Evolutionary conservation across 2,888 invertebrate genomes (phyloP).

Genomic region (Sphaerophoria rueppellii): DNA sequence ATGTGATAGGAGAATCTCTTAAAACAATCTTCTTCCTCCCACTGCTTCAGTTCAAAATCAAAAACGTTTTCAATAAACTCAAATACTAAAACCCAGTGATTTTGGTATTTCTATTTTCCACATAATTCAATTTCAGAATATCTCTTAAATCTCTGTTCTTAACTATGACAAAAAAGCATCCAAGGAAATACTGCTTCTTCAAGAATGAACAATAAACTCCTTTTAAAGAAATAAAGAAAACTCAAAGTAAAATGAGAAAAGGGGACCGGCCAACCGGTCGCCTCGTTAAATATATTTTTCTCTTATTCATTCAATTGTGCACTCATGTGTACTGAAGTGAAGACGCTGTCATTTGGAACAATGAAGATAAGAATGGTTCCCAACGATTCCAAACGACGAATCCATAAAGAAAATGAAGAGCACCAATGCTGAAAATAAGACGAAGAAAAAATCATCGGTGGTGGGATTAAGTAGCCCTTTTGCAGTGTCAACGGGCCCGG

Average conservation of each 20-base stretch:
- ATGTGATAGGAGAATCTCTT: no score
- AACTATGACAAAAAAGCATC: neutral
- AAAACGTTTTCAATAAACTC: slow-evolving; percentile 3
- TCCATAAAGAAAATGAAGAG: slow-evolving; percentile 66
- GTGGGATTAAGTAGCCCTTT: slow-evolving; percentile 53
- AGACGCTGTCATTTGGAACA: slow-evolving; percentile 74
- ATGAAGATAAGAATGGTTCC: slow-evolving; percentile 67
- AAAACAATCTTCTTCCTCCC: no score
- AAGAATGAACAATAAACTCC: slow-evolving; percentile 63
- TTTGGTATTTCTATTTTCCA: neutral
- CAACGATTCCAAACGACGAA: slow-evolving; percentile 18
- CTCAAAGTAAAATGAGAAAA: slow-evolving; percentile 19
- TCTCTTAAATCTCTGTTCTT: slow-evolving; percentile 10
- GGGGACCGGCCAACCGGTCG: slow-evolving; percentile 43
- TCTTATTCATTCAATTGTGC: slow-evolving; percentile 64
- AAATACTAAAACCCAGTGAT: slow-evolving; percentile 18
- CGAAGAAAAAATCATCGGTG: slow-evolving; percentile 7
- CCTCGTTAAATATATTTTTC: slow-evolving; percentile 66
- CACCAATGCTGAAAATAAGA: slow-evolving; percentile 35
- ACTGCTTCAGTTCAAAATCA: no score
- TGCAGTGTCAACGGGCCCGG: slow-evolving; percentile 39
- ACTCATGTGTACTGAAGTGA: slow-evolving; percentile 74
- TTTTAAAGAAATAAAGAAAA: slow-evolving; percentile 1
- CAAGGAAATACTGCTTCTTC: slow-evolving; percentile 15
- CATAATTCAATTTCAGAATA: slow-evolving; percentile 4